Percentiles rank a stretch among this genome's conserved stretches.
Evolutionary conservation across 2,888 invertebrate species (phyloP).

Genomic region (Syrista parreyssii): DNA sequence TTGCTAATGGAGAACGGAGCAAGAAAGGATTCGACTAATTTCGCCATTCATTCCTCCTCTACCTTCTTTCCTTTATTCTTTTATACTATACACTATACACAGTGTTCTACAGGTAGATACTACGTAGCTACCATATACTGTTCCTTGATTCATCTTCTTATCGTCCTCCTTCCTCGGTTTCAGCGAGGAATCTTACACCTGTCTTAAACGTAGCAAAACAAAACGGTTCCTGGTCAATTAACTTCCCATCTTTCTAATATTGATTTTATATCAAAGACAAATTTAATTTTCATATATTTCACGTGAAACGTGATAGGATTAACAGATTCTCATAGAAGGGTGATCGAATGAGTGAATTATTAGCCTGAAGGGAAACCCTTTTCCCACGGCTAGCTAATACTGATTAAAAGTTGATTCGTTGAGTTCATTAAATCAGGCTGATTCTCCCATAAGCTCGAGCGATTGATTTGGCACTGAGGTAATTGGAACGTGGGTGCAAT

Average conservation of each 20-base stretch:
- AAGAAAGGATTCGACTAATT: not conserved
- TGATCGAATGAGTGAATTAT: not conserved
- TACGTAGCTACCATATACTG: not conserved
- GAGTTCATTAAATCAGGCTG: not conserved
- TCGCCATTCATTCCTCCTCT: not conserved
- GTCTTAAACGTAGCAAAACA: not conserved
- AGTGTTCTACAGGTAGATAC: not conserved
- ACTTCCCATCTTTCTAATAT: not conserved
- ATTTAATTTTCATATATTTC: not conserved
- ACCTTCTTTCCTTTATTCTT: not conserved
- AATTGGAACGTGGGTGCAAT: not conserved
- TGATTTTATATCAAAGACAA: not conserved
- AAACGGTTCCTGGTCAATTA: not conserved
- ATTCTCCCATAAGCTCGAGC: not conserved
- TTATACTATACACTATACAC: not conserved
- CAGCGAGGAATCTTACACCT: not conserved
- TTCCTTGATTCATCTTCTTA: not conserved
- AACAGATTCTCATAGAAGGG: not conserved
- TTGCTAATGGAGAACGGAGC: constrained; percentile 13
- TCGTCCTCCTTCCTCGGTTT: not conserved
- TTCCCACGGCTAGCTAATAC: not conserved
- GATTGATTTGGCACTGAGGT: not conserved
- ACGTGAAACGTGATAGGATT: not conserved
- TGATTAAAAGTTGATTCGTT: not conserved
- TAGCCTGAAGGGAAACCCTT: not conserved